Evolutionary conservation across 2,113 vertebrate species (phyloP).

Genomic region (Chascanopsetta lugubris): DNA sequence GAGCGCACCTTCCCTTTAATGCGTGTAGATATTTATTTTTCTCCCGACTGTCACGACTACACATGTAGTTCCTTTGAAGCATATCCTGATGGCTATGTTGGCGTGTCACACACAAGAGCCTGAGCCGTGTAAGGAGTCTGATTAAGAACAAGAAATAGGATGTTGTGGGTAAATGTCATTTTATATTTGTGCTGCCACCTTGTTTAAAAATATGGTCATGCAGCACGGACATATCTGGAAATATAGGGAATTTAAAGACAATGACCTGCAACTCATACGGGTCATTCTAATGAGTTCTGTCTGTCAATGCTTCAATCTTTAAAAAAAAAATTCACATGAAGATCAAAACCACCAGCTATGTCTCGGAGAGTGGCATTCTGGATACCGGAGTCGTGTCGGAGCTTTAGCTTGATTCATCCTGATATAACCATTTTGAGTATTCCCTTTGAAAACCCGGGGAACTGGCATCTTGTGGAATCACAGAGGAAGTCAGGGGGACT

Average conservation of each 20-base stretch:
- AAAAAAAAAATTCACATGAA: conserved; percentile 55
- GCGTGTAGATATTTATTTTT: conserved; percentile 18
- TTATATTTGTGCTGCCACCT: conserved; percentile 18
- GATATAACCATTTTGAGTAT: conserved; percentile 78
- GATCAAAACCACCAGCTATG: conserved; percentile 75
- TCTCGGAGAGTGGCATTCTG: conserved; percentile 69
- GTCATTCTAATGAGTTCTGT: conserved; percentile 42
- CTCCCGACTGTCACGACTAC: conserved; percentile 16
- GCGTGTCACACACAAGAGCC: conserved; percentile 8
- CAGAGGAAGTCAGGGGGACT: conserved; percentile 75
- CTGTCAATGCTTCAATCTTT: conserved; percentile 44
- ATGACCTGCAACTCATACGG: conserved; percentile 31
- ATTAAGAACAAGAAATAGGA: conserved; percentile 20
- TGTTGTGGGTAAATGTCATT: conserved; percentile 6
- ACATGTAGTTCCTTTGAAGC: conserved; percentile 38
- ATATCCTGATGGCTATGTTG: conserved; percentile 15
- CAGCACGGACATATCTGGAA: not conserved
- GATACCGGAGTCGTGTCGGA: conserved; percentile 77
- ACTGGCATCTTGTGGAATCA: conserved; percentile 81
- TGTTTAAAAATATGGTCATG: not conserved
- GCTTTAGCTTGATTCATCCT: conserved; percentile 82
- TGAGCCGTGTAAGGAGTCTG: conserved; percentile 9
- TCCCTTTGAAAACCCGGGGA: conserved; percentile 80
- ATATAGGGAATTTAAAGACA: conserved; percentile 12
- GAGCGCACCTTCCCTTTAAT: conserved; percentile 8